Evolutionary conservation across 1,140 invertebrate genomes (phyloP).

Genomic region (Drosophila sulfurigaster): DNA sequence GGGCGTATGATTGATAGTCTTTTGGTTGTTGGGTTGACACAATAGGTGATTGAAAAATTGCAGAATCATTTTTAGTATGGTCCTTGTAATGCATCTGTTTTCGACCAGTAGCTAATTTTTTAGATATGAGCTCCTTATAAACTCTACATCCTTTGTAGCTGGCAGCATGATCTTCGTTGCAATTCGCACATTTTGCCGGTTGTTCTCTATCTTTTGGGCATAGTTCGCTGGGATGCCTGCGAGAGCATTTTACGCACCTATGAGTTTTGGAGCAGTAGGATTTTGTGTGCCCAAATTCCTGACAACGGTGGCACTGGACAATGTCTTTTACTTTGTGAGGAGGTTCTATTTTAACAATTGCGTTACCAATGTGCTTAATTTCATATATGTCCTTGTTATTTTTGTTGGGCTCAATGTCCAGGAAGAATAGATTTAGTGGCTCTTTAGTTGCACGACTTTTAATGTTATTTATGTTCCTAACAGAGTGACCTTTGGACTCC

Average conservation of each 20-base stretch:
- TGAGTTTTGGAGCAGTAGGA: conserved; percentile 63
- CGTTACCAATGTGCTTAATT: conserved; percentile 51
- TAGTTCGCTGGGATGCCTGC: conserved; percentile 64
- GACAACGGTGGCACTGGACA: conserved; percentile 77
- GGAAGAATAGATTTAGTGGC: conserved; percentile 54
- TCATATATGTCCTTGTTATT: conserved; percentile 83
- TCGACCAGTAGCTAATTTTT: neutral
- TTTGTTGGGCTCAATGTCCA: neutral
- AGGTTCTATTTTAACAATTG: conserved; percentile 30
- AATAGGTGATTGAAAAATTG: neutral
- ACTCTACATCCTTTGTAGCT: conserved; percentile 40
- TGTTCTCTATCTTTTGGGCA: conserved; percentile 43
- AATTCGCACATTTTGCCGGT: conserved; percentile 74
- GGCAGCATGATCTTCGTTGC: conserved; percentile 61
- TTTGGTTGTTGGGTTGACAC: no score
- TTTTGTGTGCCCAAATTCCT: conserved; percentile 83
- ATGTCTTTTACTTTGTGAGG: conserved; percentile 65
- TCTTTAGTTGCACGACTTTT: conserved; percentile 51
- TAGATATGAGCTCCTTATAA: conserved; percentile 16
- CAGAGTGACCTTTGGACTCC: conserved; percentile 16
- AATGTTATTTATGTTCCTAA: conserved; percentile 54
- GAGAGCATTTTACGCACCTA: conserved; percentile 82
- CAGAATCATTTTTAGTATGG: conserved; percentile 4
- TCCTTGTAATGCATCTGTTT: no score
- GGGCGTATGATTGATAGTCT: no score